These are phyloP conservation scores for Meriones unguiculatus DNA, from an alignment of 2,113 vertebrate genomes.

Conservation along the genomic window DNA sequence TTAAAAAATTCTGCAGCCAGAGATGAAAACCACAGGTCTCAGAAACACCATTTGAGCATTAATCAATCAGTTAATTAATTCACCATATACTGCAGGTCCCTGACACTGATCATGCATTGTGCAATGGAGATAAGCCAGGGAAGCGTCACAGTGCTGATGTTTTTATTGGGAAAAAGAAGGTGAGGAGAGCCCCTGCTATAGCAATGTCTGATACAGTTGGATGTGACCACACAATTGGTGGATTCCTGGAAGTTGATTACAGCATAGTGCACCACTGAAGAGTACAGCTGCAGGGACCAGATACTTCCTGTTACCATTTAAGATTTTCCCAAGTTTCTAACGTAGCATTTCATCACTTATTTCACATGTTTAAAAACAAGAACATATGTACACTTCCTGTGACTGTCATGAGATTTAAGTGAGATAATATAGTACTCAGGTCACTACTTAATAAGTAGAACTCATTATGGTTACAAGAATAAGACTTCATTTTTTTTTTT, in stretches of 20 bases:
- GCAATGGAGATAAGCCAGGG: not conserved
- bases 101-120: not conserved
- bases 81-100: not conserved
- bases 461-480: not conserved
- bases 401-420: not conserved
- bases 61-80: not conserved
- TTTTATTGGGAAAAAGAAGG: not conserved
- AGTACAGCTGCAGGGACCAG: not conserved
- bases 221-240: not conserved
- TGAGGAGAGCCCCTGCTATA: not conserved
- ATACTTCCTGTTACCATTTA: not conserved
- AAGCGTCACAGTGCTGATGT: not conserved
- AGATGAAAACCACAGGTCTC: not conserved
- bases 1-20: not conserved
- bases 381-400: not conserved
- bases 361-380: constrained; percentile 1
- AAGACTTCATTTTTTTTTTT: constrained; percentile 30
- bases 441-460: not conserved
- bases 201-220: not conserved
- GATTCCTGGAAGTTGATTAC: not conserved
- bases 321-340: constrained; percentile 13
- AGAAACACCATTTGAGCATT: not conserved
- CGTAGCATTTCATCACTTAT: not conserved
- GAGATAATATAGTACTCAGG: not conserved
- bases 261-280: not conserved